Evolutionary conservation across 2,888 invertebrate species (phyloP).

Genomic region (Sinodicranocentrus sp.): DNA sequence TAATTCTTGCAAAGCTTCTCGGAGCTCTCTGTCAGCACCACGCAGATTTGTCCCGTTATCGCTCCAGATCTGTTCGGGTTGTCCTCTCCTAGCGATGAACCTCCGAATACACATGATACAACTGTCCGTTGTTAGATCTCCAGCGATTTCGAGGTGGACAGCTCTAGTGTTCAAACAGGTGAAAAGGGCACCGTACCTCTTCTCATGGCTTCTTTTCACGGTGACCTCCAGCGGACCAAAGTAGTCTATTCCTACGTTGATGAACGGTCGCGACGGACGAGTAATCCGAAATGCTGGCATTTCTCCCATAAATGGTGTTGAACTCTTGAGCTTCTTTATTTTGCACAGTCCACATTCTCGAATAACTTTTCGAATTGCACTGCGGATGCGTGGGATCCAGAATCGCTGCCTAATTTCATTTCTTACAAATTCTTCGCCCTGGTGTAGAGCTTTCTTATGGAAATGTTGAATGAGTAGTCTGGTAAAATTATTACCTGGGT

Average conservation of each 20-base stretch:
- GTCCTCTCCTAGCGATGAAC: slow-evolving; percentile 48
- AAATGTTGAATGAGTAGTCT: neutral
- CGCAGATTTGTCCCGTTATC: slow-evolving; percentile 72
- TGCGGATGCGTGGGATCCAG: neutral
- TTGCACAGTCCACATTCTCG: neutral
- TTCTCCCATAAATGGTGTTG: neutral
- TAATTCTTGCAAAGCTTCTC: neutral
- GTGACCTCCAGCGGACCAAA: slow-evolving; percentile 23
- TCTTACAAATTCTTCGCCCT: neutral
- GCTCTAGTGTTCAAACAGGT: slow-evolving; percentile 3
- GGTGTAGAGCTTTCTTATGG: neutral
- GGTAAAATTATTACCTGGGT: neutral
- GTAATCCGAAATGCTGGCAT: neutral
- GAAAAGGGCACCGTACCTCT: neutral
- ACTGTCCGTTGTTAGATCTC: slow-evolving; percentile 22
- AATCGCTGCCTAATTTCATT: neutral
- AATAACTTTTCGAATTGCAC: neutral
- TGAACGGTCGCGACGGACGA: neutral
- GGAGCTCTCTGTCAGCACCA: slow-evolving; percentile 61
- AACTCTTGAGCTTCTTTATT: neutral
- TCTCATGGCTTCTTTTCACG: neutral
- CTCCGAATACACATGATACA: slow-evolving; percentile 38
- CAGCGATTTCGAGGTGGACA: slow-evolving; percentile 1
- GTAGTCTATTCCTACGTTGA: slow-evolving; percentile 8
- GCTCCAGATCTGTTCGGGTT: slow-evolving; percentile 48